Conservation (phyloP, 2,888 invertebrate species). For the Altica lythri region DNA sequence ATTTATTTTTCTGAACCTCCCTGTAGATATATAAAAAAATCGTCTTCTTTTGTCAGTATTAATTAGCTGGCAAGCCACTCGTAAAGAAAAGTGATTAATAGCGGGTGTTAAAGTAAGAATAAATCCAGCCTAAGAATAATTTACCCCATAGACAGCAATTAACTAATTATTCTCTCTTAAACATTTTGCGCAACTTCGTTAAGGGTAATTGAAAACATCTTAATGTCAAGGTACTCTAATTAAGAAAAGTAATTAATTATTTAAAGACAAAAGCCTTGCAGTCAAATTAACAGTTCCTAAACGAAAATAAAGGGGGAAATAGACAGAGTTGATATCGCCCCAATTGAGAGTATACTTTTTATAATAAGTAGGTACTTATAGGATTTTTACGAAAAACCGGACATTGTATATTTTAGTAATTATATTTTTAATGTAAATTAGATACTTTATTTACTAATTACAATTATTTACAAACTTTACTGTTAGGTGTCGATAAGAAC, state of each 20-base stretch:
- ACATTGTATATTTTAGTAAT: no score
- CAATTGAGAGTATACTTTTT: no score
- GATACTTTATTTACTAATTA: no score
- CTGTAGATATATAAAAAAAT: background rate
- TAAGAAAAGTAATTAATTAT: slow-evolving; percentile 50
- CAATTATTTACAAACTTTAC: no score
- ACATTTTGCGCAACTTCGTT: slow-evolving; percentile 45
- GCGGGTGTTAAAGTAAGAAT: slow-evolving; percentile 15
- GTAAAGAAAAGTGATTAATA: slow-evolving; percentile 22
- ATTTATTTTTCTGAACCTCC: no score
- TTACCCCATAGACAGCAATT: slow-evolving; percentile 44
- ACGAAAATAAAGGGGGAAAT: slow-evolving; percentile 8
- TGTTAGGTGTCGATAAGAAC: no score
- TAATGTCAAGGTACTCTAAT: slow-evolving; percentile 47
- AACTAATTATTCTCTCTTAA: slow-evolving; percentile 51
- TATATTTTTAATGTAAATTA: no score
- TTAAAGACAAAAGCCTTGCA: slow-evolving; percentile 30
- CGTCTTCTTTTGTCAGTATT: slow-evolving; percentile 7
- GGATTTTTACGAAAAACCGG: no score
- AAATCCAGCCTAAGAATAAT: slow-evolving; percentile 30
- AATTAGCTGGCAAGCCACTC: slow-evolving; percentile 14
- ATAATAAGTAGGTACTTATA: no score
- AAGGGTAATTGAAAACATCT: slow-evolving; percentile 45
- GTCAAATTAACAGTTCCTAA: slow-evolving; percentile 15
- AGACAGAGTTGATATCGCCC: slow-evolving; percentile 2